Percentiles rank a stretch among this genome's conserved stretches.
phyloP scores from a whole-genome alignment of 2,888 invertebrate species.

The Pollenia labialis region DNA sequence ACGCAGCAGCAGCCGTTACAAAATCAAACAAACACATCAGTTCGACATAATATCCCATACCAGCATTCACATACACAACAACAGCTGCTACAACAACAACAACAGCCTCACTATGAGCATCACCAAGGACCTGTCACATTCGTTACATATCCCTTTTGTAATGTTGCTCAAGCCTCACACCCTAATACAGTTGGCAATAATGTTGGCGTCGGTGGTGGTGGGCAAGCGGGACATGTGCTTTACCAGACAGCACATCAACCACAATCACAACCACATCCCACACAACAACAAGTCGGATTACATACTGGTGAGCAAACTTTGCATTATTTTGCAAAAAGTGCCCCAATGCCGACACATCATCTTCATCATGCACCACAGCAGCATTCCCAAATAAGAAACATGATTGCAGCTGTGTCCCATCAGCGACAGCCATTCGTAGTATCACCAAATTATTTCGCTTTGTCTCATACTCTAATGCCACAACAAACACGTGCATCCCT shows the following conservation, averaged over 20 bases:
- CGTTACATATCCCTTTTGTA: constrained; percentile 70
- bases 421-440: constrained; percentile 64
- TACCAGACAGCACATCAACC: constrained; percentile 74
- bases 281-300: constrained; percentile 74
- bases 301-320: constrained; percentile 54
- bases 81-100: constrained; percentile 43
- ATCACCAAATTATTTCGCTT: constrained; percentile 57
- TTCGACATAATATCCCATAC: constrained; percentile 71
- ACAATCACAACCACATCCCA: constrained; percentile 73
- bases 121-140: constrained; percentile 69
- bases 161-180: constrained; percentile 60
- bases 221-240: constrained; percentile 57
- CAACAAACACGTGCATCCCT: constrained; percentile 75
- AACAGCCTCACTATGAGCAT: constrained; percentile 73
- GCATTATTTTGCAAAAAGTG: constrained; percentile 67
- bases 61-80: constrained; percentile 76
- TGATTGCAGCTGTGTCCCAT: constrained; percentile 67
- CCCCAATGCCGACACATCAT: constrained; percentile 66
- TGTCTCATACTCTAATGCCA: constrained; percentile 71
- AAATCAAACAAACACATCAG: constrained; percentile 73
- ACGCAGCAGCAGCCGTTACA: constrained; percentile 77
- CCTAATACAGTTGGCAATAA: constrained; percentile 27
- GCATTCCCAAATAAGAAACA: constrained; percentile 74
- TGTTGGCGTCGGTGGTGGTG: constrained; percentile 34
- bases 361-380: constrained; percentile 73